A percentile compares a stretch with the other conserved stretches of the same genome.
phyloP scores from a whole-genome alignment of 2,888 invertebrate genomes.

The Artemia sp. region DNA sequence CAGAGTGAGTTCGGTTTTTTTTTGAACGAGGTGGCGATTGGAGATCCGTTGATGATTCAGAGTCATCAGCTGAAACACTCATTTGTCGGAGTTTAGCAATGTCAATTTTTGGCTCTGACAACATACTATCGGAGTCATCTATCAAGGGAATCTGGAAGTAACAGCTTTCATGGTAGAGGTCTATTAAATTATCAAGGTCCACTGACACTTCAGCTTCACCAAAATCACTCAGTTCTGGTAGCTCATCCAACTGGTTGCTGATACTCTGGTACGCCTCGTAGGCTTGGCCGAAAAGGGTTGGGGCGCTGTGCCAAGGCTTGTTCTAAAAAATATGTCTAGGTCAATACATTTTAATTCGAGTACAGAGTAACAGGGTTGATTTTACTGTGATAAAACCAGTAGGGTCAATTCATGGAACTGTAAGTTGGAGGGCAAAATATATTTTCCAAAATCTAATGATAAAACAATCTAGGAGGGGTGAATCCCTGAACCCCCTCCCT shows the following conservation, averaged over 20 bases:
- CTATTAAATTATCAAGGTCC: conserved; percentile 1
- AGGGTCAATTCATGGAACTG: too few species aligned
- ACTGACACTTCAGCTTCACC: conserved; percentile 5
- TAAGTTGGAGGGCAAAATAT: too few species aligned
- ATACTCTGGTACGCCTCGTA: not conserved
- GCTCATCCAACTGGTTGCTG: conserved; percentile 9
- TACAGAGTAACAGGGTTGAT: too few species aligned
- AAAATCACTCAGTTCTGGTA: conserved; percentile 1
- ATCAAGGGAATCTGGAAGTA: conserved; percentile 6
- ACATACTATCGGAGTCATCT: not conserved
- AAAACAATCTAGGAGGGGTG: too few species aligned
- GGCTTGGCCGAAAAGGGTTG: conserved; percentile 5
- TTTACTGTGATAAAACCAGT: too few species aligned
- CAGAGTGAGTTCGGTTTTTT: not conserved
- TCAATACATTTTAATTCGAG: too few species aligned
- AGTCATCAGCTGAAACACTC: not conserved
- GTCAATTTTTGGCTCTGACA: not conserved
- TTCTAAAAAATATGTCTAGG: too few species aligned
- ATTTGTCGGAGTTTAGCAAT: not conserved
- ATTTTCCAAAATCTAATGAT: too few species aligned
- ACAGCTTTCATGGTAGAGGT: conserved; percentile 13
- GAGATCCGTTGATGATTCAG: not conserved
- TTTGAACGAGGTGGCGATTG: not conserved
- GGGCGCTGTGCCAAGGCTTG: not conserved
- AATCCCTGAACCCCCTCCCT: too few species aligned